Conservation (phyloP, 2,888 invertebrate genomes). For the Mesorhabditis spiculigera region DNA sequence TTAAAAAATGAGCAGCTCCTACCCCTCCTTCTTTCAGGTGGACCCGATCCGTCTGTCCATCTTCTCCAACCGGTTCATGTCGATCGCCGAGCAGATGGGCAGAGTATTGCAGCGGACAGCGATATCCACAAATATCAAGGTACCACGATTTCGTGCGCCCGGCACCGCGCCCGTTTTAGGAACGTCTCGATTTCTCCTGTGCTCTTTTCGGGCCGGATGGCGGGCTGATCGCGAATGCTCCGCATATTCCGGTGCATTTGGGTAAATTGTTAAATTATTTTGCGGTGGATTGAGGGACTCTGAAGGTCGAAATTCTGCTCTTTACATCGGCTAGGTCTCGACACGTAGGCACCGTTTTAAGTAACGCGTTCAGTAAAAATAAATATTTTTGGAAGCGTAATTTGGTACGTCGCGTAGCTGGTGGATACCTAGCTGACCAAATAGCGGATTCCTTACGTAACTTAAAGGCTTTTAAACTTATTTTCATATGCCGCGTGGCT, state of each 20-base stretch:
- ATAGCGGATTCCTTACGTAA: too few relatives aligned
- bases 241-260: conserved; percentile 84
- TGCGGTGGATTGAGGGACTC: not conserved
- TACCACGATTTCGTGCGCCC: conserved; percentile 59
- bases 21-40: conserved; percentile 23
- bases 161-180: conserved; percentile 62
- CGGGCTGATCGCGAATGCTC: conserved; percentile 95
- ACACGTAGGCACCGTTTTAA: not conserved
- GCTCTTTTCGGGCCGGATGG: conserved; percentile 93
- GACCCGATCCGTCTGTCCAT: conserved; percentile 94
- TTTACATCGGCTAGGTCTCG: too few relatives aligned
- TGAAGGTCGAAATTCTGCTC: not conserved
- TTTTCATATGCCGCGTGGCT: too few relatives aligned
- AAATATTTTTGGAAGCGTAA: too few relatives aligned
- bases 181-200: conserved; percentile 95
- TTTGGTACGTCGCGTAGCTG: too few relatives aligned
- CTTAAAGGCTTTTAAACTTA: too few relatives aligned
- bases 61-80: conserved; percentile 98
- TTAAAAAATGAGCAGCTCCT: too few relatives aligned
- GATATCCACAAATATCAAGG: conserved; percentile 98
- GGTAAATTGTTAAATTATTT: conserved; percentile 21
- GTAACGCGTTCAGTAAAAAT: not conserved
- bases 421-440: too few relatives aligned
- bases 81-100: conserved; percentile 98
- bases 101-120: conserved; percentile 91